These are phyloP conservation scores for Orchesella cincta DNA, from an alignment of 1,140 invertebrate genomes.

Conservation along the genomic window DNA sequence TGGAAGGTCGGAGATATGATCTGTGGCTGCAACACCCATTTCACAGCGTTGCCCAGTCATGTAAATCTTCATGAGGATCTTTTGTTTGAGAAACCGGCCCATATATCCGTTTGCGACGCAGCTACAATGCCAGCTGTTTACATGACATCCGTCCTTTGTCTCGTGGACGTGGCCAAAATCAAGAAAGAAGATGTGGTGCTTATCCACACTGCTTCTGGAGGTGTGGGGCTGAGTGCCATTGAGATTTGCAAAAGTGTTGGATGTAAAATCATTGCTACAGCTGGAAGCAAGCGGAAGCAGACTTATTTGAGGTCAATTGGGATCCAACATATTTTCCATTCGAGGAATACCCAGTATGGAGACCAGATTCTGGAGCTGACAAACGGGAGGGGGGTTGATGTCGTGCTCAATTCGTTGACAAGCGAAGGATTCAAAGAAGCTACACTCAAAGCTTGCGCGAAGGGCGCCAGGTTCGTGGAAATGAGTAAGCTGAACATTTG, in stretches of 20 bases:
- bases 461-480: constrained; percentile 18
- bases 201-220: constrained; percentile 31
- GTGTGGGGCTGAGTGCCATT: constrained; percentile 21
- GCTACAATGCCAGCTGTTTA: not conserved
- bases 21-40: not conserved
- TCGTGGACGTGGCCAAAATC: not conserved
- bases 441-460: constrained; percentile 17
- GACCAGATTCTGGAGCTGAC: constrained; percentile 9
- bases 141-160: not conserved
- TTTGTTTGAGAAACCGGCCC: not conserved
- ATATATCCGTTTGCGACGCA: not conserved
- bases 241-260: constrained; percentile 19
- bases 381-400: constrained; percentile 17
- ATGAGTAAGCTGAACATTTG: constrained; percentile 27
- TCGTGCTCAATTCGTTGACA: constrained; percentile 31
- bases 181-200: not conserved
- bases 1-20: not conserved
- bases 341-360: not conserved
- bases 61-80: not conserved
- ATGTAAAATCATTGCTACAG: constrained; percentile 7
- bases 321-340: constrained; percentile 17
- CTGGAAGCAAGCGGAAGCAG: not conserved
- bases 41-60: not conserved
- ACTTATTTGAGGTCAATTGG: not conserved
- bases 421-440: constrained; percentile 35